Evolutionary conservation across 2,888 invertebrate genomes (phyloP), one percentile per base, ranked within the genome.

Genomic region (Papilio gigon): DNA sequence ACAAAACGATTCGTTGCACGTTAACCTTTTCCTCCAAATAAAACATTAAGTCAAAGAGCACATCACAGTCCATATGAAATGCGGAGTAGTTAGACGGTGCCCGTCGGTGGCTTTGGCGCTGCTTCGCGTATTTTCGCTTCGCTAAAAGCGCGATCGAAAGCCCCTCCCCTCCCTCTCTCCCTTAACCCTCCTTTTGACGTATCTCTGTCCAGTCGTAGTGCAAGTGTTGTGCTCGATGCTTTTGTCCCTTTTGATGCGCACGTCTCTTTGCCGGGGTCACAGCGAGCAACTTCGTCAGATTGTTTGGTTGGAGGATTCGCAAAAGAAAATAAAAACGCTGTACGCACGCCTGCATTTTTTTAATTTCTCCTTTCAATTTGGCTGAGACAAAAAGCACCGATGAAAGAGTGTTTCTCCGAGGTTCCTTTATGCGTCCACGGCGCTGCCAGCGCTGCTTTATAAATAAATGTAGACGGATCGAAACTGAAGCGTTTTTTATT

Each of bases 331-430:
- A 61, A 67, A 56, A 56, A 56, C 53, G 53, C 30, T 61, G 42
- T 64, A 60, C 58, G 68, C 68, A 53, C 40, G 37, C 53, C 69
- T 60, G 60, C 69, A 53, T 65, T 65, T 69, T 65, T 65, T 69
- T 65, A 65, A 61, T 69, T 65, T 53, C 53, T 61, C 65, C 69
- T 69, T 69, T 69, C 69, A 69, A 69, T 65, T 69, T 61, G 53
- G 65, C 69, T 33, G 42, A 69, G 42, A 69, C 69, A 69, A 69
- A 65, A 65, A 44, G 53, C 25, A 33, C 27, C 61, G 69, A 20
- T 65, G 60, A 60, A 64, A 59, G 64, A 59, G 64, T 59, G 58
- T 63, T 44, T 17, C 69, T 61, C 53, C 60, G 59, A 37, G 27
- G 50, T 65, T 59, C 35, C 47, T 59, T 50, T 68, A 33, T 25